These are phyloP conservation scores for Diaprepes abbreviatus DNA, from an alignment of 2,888 invertebrate genomes.

Conservation along the genomic window DNA sequence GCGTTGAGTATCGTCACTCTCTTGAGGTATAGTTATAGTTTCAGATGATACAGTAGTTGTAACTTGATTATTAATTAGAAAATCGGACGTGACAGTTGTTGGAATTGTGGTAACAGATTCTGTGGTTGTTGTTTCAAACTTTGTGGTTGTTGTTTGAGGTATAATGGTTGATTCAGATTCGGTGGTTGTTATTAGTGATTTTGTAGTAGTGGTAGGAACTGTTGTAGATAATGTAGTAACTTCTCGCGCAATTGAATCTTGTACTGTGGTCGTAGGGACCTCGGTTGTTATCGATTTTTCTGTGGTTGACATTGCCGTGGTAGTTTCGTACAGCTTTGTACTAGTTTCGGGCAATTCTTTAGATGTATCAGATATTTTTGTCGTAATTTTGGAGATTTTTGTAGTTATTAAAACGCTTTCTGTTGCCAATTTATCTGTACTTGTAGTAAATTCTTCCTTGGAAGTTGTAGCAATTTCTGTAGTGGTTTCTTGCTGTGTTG, in stretches of 20 bases:
- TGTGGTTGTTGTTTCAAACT: not conserved
- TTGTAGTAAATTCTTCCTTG: slow-evolving; percentile 24
- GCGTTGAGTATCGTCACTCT: not conserved
- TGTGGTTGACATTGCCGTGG: slow-evolving; percentile 25
- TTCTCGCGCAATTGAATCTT: not conserved
- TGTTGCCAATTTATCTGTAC: slow-evolving; percentile 52
- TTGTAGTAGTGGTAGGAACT: not conserved
- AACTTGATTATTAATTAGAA: slow-evolving; percentile 21
- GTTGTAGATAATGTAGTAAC: not conserved
- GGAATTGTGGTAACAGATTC: slow-evolving; percentile 5
- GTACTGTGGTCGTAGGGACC: not conserved
- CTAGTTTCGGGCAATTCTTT: slow-evolving; percentile 38
- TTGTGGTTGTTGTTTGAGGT: slow-evolving; percentile 19
- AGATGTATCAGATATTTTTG: slow-evolving; percentile 21
- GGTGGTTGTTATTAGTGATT: not conserved
- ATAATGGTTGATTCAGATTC: slow-evolving; percentile 12
- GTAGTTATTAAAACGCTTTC: slow-evolving; percentile 46
- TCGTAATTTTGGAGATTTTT: slow-evolving; percentile 9
- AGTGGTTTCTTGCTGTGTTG: not conserved
- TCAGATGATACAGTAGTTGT: slow-evolving; percentile 24
- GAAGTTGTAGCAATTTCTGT: not conserved
- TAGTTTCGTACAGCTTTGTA: slow-evolving; percentile 21
- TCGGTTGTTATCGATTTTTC: slow-evolving; percentile 4
- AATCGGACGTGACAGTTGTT: slow-evolving; percentile 23
- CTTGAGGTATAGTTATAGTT: slow-evolving; percentile 31